Base-by-base conservation (phyloP, 2,797 vertebrate genomes). In the Monodelphis domestica region DNA sequence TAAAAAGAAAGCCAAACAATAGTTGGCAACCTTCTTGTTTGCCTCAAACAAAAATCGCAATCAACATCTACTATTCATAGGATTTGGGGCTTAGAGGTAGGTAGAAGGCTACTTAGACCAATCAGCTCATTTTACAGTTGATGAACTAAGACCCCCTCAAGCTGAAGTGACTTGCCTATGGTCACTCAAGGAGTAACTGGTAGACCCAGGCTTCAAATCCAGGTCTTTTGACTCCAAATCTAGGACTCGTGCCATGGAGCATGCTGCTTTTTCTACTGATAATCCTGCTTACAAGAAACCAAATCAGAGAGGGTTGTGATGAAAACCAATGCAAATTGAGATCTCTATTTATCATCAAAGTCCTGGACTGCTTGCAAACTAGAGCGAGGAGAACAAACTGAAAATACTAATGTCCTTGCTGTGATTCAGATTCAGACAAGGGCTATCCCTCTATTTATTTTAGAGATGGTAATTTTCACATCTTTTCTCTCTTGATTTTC, bases 361-460 rank as follows among this genome's bases (percentile, higher is more conserved):
- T 59, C 33, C n/a, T 92, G 89, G 1, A 51, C 54, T 56, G 96
- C 84, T 94, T 91, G 78, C 90, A 90, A 55, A 89, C 24, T 89
- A 53, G 5, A 45, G 55, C 84, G 92, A 87, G 91, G 94, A 95
- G 53, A 95, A 95, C 92, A 94, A 95, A n/a, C 89, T 89, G 94
- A 93, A 96, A 94, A 59, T 92, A 93, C 33, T 54, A 94, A 93
- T 55, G 92, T 54, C n/a, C 94, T 90, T 91, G 70, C 52, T 53
- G 30, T 54, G 87, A n/a, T 51, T 91, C 92, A 91, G 11, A 89
- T 30, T 29, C 89, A 93, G 4, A 33, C 38, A 59, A 70, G 53
- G 38, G 4, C 15, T 51, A 33, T 28, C 9, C n/a, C 51, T 56
- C 63, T 53, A 90, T 96, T 95, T 96, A 96, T 96, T 97, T 97